phyloP scores from a whole-genome alignment of 2,113 vertebrate species.

The Oreochromis niloticus region DNA sequence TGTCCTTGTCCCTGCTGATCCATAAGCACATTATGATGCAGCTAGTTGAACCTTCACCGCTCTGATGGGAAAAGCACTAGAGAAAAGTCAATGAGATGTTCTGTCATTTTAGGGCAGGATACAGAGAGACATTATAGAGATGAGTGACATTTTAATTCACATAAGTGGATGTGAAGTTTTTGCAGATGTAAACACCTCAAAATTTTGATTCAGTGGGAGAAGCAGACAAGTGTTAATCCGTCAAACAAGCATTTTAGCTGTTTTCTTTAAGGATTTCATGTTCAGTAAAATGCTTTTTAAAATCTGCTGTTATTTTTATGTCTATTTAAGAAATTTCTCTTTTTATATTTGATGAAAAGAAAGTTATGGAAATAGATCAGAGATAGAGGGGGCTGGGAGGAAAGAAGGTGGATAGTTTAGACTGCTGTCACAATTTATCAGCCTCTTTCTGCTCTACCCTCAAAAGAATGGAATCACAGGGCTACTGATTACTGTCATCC shows the following conservation, averaged over 20 bases:
- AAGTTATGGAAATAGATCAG: not conserved
- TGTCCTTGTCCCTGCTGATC: conserved; percentile 2
- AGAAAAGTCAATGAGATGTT: conserved; percentile 37
- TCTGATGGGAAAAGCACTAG: conserved; percentile 8
- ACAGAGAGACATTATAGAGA: conserved; percentile 6
- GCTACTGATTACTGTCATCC: not conserved
- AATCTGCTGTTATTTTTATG: not conserved
- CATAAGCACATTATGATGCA: not conserved
- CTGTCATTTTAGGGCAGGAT: conserved; percentile 10
- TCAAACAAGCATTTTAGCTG: not conserved
- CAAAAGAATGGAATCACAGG: not conserved
- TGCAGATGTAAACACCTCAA: not conserved
- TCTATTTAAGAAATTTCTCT: not conserved
- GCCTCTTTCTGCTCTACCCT: not conserved
- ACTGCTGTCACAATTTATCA: not conserved
- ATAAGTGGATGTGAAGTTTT: not conserved
- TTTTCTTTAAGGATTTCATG: not conserved
- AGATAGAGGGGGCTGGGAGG: not conserved
- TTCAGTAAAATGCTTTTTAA: not conserved
- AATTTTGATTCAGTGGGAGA: not conserved
- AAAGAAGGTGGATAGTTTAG: not conserved
- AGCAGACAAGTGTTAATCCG: not conserved
- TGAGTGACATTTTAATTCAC: conserved; percentile 12
- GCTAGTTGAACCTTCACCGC: conserved; percentile 20
- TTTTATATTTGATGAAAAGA: not conserved